These are phyloP conservation scores for Ammodytes marinus DNA, from an alignment of 2,113 vertebrate species.

Conservation along the genomic window DNA sequence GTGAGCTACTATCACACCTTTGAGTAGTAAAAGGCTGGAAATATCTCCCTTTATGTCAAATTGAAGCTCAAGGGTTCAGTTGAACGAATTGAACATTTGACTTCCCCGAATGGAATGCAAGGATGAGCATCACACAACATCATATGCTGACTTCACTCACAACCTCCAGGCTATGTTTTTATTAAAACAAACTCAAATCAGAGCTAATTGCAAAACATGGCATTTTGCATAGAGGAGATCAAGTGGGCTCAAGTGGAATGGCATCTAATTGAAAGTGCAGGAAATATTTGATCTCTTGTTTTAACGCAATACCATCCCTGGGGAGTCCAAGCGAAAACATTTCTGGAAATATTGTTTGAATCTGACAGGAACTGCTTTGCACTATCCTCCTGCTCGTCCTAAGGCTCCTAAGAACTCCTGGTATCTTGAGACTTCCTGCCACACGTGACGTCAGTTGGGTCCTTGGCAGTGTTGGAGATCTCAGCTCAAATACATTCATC, in stretches of 20 bases:
- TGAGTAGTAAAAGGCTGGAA: neutral
- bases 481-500: conserved; percentile 35
- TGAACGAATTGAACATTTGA: conserved; percentile 53
- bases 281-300: conserved; percentile 65
- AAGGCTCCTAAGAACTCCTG: neutral
- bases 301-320: conserved; percentile 48
- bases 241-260: conserved; percentile 62
- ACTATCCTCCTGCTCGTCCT: neutral
- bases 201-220: conserved; percentile 61
- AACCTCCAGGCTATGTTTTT: conserved; percentile 57
- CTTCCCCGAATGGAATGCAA: conserved; percentile 16
- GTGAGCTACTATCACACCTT: neutral
- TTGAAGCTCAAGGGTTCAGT: conserved; percentile 14
- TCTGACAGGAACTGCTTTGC: conserved; percentile 17
- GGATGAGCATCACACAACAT: conserved; percentile 12
- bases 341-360: conserved; percentile 40
- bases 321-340: conserved; percentile 29
- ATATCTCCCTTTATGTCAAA: conserved; percentile 15
- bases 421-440: conserved; percentile 8
- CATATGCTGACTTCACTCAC: conserved; percentile 21
- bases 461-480: conserved; percentile 13
- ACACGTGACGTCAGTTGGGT: conserved; percentile 36
- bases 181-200: conserved; percentile 67
- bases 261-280: conserved; percentile 62
- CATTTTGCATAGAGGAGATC: conserved; percentile 60